Evolutionary conservation across 1,140 invertebrate species (phyloP).

Genomic region (Microplitis mediator): DNA sequence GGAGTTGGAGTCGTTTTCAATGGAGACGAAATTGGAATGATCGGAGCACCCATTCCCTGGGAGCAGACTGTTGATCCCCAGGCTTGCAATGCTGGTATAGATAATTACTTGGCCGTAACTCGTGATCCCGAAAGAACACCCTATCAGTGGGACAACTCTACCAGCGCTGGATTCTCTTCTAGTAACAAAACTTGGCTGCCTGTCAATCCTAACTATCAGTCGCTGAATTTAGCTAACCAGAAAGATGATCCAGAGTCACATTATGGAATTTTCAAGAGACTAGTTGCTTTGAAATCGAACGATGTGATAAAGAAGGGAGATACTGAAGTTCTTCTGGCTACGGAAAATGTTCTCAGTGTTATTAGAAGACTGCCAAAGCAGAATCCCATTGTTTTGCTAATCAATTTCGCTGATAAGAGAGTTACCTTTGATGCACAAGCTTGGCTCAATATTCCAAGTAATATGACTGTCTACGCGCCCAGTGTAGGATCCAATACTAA

Average conservation of each 20-base stretch:
- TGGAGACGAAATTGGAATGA: conserved; percentile 79
- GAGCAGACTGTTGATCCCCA: conserved; percentile 60
- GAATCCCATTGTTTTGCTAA: conserved; percentile 19
- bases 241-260: conserved; percentile 53
- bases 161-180: conserved; percentile 64
- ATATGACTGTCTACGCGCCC: conserved; percentile 4
- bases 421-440: conserved; percentile 36
- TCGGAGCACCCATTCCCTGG: conserved; percentile 64
- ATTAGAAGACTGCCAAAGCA: conserved; percentile 17
- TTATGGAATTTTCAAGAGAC: conserved; percentile 57
- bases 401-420: conserved; percentile 34
- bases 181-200: conserved; percentile 69
- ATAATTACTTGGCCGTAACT: conserved; percentile 54
- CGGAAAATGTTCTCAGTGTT: conserved; percentile 50
- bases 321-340: conserved; percentile 38
- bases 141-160: conserved; percentile 67
- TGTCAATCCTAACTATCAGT: conserved; percentile 65
- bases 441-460: conserved; percentile 38
- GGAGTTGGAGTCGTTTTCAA: conserved; percentile 78
- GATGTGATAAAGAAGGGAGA: conserved; percentile 73
- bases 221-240: conserved; percentile 61
- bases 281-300: conserved; percentile 66
- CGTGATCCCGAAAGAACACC: conserved; percentile 67
- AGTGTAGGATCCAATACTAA: conserved; percentile 20
- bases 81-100: conserved; percentile 57